phyloP scores from a whole-genome alignment of 2,797 vertebrate species.

The Hippoglossus hippoglossus region DNA sequence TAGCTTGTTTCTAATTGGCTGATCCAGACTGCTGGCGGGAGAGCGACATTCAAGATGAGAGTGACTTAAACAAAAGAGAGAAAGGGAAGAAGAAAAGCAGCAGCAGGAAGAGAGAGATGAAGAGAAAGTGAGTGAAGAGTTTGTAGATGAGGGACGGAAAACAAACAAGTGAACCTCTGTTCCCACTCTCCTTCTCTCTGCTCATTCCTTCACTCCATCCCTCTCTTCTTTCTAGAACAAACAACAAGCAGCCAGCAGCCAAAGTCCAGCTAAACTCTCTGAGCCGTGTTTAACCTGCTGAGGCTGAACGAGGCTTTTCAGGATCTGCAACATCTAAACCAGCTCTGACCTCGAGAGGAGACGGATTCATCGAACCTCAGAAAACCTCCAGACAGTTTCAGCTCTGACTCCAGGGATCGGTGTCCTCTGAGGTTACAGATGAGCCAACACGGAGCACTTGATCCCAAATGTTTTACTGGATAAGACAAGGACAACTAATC shows the following conservation, averaged over 20 bases:
- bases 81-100: not conserved
- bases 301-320: conserved; percentile 17
- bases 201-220: conserved; percentile 5
- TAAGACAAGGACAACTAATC: too few relatives aligned
- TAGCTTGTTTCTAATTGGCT: conserved; percentile 47
- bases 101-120: not conserved
- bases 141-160: conserved; percentile 13
- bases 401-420: not conserved
- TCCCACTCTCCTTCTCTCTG: conserved; percentile 8
- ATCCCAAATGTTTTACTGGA: too few relatives aligned
- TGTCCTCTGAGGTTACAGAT: not conserved
- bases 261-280: conserved; percentile 54
- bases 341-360: not conserved
- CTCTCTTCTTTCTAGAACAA: conserved; percentile 30
- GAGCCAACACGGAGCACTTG: too few relatives aligned
- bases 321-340: conserved; percentile 30
- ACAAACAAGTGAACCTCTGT: conserved; percentile 34
- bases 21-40: conserved; percentile 32
- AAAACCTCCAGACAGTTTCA: not conserved
- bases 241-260: conserved; percentile 42
- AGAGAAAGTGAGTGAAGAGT: conserved; percentile 1
- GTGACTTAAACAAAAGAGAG: conserved; percentile 4
- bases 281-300: conserved; percentile 55
- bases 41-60: not conserved
- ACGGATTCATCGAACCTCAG: too few relatives aligned